These are phyloP conservation scores for Drosophila setosimentum DNA, from an alignment of 2,888 invertebrate genomes.

Conservation along the genomic window DNA sequence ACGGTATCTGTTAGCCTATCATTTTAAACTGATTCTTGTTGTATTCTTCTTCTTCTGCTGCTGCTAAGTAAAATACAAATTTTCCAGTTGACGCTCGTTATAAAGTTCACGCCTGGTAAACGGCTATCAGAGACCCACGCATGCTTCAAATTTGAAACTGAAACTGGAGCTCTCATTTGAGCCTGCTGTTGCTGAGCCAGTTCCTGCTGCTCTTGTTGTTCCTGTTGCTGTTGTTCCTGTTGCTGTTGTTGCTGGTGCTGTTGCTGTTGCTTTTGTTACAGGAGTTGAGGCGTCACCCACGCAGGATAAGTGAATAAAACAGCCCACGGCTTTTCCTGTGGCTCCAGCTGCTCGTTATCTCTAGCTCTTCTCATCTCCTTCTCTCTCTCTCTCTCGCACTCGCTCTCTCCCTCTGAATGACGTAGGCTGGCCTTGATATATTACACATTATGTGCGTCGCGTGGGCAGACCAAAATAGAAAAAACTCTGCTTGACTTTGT, in stretches of 20 bases:
- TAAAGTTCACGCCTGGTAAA: conserved; percentile 1
- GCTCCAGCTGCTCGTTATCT: conserved; percentile 16
- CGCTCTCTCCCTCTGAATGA: conserved; percentile 15
- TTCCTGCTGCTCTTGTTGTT: neutral
- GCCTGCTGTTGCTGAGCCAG: neutral
- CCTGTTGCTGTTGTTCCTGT: neutral
- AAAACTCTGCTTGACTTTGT: conserved; percentile 18
- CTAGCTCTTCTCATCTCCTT: rapidly evolving
- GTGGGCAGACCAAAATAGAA: conserved; percentile 45
- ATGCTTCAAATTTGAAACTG: neutral
- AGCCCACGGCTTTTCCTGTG: conserved; percentile 45
- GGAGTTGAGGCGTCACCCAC: conserved; percentile 34
- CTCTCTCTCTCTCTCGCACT: neutral
- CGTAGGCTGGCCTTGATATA: conserved; percentile 28
- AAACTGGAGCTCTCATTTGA: conserved; percentile 2
- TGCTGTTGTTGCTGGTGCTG: neutral
- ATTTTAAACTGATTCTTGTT: neutral
- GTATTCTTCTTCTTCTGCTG: neutral
- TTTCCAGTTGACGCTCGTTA: neutral
- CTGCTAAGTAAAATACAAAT: neutral
- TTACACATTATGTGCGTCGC: conserved; percentile 11
- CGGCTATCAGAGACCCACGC: conserved; percentile 1
- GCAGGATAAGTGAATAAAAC: conserved; percentile 26
- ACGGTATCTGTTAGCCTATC: neutral
- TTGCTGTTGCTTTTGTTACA: neutral